Percentiles rank a stretch among this genome's conserved stretches.
These are phyloP conservation scores for Cheilosia variabilis DNA, from an alignment of 2,888 invertebrate genomes.

Conservation along the genomic window DNA sequence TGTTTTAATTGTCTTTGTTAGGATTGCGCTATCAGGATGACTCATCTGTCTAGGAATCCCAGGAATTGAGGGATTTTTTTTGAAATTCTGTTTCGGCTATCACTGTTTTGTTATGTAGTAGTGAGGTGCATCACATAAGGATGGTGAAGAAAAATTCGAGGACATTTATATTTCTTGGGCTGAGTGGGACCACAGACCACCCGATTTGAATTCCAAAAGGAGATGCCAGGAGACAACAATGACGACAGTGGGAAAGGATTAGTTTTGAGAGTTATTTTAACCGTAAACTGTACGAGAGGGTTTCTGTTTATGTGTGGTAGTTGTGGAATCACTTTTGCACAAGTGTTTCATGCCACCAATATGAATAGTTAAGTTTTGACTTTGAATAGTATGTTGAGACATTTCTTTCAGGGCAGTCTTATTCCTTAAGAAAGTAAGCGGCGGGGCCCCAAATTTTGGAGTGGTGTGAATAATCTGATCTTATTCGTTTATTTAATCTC, in stretches of 20 bases:
- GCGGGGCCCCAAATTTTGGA: too few relatives aligned
- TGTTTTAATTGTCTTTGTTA: conserved; percentile 72
- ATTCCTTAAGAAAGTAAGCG: too few relatives aligned
- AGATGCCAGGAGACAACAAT: not conserved
- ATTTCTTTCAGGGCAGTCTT: too few relatives aligned
- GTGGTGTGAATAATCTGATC: too few relatives aligned
- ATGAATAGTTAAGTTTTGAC: too few relatives aligned
- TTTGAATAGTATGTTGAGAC: too few relatives aligned
- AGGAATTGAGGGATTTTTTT: conserved; percentile 67
- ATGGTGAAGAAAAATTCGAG: conserved; percentile 43
- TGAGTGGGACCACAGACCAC: conserved; percentile 66
- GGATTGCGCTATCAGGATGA: conserved; percentile 70
- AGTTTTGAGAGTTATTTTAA: conserved; percentile 14
- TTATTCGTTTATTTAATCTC: too few relatives aligned
- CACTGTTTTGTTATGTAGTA: conserved; percentile 36
- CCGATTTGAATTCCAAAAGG: conserved; percentile 36
- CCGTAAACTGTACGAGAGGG: not conserved
- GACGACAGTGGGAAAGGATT: conserved; percentile 46
- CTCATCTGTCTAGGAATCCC: conserved; percentile 75
- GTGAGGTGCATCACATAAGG: conserved; percentile 30
- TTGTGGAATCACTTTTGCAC: too few relatives aligned
- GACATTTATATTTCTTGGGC: conserved; percentile 47
- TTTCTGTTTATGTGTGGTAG: not conserved
- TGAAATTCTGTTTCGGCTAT: conserved; percentile 54
- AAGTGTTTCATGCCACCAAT: too few relatives aligned